Conservation (phyloP, 2,797 vertebrate species). For the Phalanger gymnotis region DNA sequence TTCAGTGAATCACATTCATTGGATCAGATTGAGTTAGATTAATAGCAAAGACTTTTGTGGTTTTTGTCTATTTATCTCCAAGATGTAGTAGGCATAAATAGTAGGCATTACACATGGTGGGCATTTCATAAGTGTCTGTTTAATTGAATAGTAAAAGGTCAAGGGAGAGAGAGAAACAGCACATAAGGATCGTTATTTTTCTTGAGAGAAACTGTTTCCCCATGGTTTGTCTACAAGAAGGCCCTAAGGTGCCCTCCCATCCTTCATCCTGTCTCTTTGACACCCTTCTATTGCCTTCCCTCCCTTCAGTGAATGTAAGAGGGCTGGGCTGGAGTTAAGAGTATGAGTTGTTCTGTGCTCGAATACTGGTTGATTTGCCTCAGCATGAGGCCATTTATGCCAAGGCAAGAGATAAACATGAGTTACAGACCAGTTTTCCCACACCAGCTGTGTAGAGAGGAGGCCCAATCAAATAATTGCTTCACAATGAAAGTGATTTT, state of each 20-base stretch:
- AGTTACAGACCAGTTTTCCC: constrained; percentile 50
- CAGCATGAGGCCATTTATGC: constrained; percentile 30
- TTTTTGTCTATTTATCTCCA: background rate
- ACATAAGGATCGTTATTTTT: background rate
- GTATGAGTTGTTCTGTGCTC: constrained; percentile 19
- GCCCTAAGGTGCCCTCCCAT: background rate
- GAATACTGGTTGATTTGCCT: background rate
- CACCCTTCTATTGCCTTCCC: background rate
- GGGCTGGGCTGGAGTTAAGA: background rate
- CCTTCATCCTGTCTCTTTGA: background rate
- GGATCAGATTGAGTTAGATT: background rate
- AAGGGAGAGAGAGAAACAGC: background rate
- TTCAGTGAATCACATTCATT: background rate
- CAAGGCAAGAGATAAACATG: constrained; percentile 7
- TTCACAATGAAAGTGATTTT: constrained; percentile 61
- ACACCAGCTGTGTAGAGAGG: constrained; percentile 45
- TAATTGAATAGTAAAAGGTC: background rate
- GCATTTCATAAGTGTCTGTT: background rate
- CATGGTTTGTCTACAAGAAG: background rate
- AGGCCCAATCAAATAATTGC: constrained; percentile 34
- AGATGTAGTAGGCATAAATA: background rate
- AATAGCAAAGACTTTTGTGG: background rate
- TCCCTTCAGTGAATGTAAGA: background rate
- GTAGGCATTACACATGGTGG: background rate
- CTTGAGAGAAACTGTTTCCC: background rate